phyloP scores from a whole-genome alignment of 2,797 vertebrate genomes.

The Phrynocephalus vlangalii region DNA sequence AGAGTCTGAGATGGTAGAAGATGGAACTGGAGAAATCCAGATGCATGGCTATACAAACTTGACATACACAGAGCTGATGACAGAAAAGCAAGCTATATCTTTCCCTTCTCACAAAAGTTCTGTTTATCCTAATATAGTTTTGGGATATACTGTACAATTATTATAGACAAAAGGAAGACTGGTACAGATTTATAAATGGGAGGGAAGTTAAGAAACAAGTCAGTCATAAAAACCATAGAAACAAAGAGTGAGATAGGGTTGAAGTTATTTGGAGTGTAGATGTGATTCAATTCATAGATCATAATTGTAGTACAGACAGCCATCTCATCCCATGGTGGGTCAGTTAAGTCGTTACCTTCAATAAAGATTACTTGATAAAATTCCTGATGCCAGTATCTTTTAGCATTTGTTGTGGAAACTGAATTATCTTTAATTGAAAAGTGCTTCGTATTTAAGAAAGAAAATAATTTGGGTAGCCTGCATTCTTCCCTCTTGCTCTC shows the following conservation, averaged over 20 bases:
- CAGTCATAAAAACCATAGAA: not conserved
- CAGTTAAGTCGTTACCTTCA: not conserved
- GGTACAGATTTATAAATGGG: not conserved
- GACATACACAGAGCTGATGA: not conserved
- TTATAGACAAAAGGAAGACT: not conserved
- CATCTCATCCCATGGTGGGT: slow-evolving; percentile 14
- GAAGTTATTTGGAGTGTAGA: not conserved
- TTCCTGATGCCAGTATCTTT: slow-evolving; percentile 34
- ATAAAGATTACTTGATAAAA: not conserved
- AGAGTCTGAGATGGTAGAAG: not conserved
- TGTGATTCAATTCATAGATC: slow-evolving; percentile 28
- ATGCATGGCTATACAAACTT: not conserved
- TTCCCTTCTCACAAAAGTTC: not conserved
- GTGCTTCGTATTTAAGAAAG: slow-evolving; percentile 63
- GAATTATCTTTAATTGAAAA: slow-evolving; percentile 59
- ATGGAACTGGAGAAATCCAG: not conserved
- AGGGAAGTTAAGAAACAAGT: not conserved
- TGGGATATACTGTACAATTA: not conserved
- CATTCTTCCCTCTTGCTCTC: slow-evolving; percentile 43
- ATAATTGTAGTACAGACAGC: not conserved
- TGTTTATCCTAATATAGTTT: not conserved
- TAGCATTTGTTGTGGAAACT: slow-evolving; percentile 52
- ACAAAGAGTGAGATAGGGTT: not conserved
- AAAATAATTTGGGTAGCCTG: slow-evolving; percentile 38
- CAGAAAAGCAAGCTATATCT: not conserved